Conservation (phyloP, 1,140 invertebrate genomes). For the Lepeophtheirus salmonis region DNA sequence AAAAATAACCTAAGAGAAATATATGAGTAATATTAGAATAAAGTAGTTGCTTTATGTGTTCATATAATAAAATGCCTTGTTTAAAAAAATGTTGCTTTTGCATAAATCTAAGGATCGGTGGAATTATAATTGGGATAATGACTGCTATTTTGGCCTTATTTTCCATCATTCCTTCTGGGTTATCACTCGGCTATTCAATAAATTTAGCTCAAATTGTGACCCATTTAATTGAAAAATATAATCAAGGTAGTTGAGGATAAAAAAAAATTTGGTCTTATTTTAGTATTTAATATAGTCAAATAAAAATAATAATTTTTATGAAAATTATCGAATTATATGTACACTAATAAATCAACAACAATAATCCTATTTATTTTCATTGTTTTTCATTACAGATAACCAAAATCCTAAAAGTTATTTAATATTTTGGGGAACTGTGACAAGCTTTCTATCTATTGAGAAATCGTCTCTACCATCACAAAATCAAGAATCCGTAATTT, state of each 20-base stretch:
- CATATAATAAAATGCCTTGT: conserved; percentile 1
- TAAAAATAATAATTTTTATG: too few relatives aligned
- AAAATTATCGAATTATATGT: too few relatives aligned
- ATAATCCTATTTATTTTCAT: background rate
- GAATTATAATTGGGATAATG: conserved; percentile 15
- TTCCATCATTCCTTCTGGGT: conserved; percentile 4
- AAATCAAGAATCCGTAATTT: background rate
- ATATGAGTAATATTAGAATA: background rate
- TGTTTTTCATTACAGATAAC: background rate
- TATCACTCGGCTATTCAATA: background rate
- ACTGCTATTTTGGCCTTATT: conserved; percentile 2
- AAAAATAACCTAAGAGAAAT: background rate
- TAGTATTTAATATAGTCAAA: background rate
- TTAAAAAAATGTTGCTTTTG: conserved; percentile 9
- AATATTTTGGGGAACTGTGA: background rate
- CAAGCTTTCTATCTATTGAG: background rate
- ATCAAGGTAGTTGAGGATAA: background rate
- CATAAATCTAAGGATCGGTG: conserved; percentile 11
- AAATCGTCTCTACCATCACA: background rate
- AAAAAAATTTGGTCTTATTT: background rate
- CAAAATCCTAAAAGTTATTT: background rate
- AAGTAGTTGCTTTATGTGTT: background rate
- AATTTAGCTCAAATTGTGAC: background rate
- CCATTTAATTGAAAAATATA: background rate
- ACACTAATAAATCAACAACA: background rate